phyloP scores from a whole-genome alignment of 2,888 invertebrate genomes.

The Belgica antarctica region DNA sequence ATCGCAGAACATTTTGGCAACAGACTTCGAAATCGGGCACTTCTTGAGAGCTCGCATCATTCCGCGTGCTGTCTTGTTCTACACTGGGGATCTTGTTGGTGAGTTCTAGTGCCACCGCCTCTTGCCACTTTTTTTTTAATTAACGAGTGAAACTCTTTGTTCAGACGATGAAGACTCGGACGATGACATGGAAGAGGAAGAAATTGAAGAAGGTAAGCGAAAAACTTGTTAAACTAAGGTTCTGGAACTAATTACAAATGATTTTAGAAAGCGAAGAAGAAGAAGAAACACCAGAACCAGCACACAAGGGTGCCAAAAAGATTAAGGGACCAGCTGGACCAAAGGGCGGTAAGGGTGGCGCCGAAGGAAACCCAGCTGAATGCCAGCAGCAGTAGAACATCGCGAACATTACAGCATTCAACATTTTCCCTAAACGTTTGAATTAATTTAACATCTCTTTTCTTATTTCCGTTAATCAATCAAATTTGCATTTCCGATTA shows the following conservation, averaged over 20 bases:
- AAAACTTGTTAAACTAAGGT: too few species aligned
- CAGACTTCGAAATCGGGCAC: conserved; percentile 98
- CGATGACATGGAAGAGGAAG: conserved; percentile 61
- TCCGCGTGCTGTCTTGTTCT: conserved; percentile 95
- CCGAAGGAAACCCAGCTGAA: conserved; percentile 59
- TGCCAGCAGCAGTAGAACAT: conserved; percentile 68
- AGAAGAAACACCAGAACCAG: conserved; percentile 49
- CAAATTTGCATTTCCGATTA: not conserved
- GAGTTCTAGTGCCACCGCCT: conserved; percentile 57
- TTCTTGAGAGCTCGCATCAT: conserved; percentile 95
- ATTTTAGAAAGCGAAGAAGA: conserved; percentile 51
- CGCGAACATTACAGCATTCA: not conserved
- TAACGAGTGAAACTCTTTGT: conserved; percentile 46
- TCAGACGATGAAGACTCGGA: conserved; percentile 47
- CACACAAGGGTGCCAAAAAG: conserved; percentile 47
- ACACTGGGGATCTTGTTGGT: conserved; percentile 84
- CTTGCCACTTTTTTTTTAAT: conserved; percentile 49
- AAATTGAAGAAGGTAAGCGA: conserved; percentile 60
- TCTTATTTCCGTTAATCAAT: not conserved
- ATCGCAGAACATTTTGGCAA: conserved; percentile 74
- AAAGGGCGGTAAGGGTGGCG: not conserved
- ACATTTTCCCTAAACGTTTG: not conserved
- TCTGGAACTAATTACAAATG: too few species aligned
- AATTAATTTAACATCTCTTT: not conserved
- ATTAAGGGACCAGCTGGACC: conserved; percentile 11